Conservation (phyloP, 2,113 vertebrate species). For the Taxidea taxus region DNA sequence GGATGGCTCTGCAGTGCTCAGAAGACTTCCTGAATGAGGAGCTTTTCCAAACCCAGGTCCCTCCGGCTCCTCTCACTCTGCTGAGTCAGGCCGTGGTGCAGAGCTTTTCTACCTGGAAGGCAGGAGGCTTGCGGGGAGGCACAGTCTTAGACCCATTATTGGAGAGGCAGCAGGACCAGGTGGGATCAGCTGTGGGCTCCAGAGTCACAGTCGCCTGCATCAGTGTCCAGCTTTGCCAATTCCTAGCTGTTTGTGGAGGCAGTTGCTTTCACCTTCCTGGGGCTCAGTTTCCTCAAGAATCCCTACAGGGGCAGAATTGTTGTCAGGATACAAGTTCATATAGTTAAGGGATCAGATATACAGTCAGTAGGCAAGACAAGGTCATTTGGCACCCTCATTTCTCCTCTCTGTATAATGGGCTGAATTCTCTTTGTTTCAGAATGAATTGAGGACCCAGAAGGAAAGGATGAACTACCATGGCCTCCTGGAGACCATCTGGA, state of each 20-base stretch:
- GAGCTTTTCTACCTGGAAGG: background rate
- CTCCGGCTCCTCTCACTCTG: background rate
- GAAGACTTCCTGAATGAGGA: background rate
- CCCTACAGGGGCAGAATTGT: background rate
- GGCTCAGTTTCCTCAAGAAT: background rate
- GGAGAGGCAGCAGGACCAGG: background rate
- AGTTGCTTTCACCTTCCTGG: background rate
- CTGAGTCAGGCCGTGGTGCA: background rate
- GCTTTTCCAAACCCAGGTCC: background rate
- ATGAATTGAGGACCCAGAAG: background rate
- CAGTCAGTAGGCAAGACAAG: background rate
- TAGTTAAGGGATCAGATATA: background rate
- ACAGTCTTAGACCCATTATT: background rate
- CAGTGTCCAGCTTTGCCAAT: background rate
- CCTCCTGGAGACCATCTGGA: background rate
- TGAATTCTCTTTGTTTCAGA: background rate
- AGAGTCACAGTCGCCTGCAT: fast-evolving
- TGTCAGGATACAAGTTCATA: background rate
- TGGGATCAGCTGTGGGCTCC: background rate
- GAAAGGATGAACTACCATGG: background rate
- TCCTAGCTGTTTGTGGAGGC: background rate
- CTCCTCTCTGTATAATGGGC: background rate
- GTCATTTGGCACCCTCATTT: background rate
- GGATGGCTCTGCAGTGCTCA: background rate
- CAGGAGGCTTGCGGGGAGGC: background rate